Base-by-base conservation (phyloP, 2,113 vertebrate species). In the Oncorhynchus keta region DNA sequence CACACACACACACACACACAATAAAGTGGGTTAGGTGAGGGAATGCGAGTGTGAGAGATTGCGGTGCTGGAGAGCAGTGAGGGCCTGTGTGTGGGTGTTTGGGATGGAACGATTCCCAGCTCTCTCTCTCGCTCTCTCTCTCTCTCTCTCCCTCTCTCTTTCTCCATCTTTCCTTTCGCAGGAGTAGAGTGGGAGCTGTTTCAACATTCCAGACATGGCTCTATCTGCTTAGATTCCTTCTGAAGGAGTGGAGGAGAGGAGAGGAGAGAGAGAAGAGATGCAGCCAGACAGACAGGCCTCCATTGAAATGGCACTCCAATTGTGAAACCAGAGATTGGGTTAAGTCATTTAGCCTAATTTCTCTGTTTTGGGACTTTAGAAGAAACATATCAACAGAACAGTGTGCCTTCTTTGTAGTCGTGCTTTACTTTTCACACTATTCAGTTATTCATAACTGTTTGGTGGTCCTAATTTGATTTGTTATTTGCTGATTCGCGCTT, bases 51-150 rank as follows among this genome's bases (percentile, higher is more conserved):
- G 59, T 16, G 51, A 72, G 30, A 68, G 67, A 76, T 72, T 70
- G 74, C 74, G 73, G 79, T 20, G n/a, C 18, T 22, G 5, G 59
- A 83, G 82, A 85, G 79, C 82, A 80, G 77, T 76, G 81, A 79
- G 51, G 51, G 51, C 51, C 51, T 55, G 77, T 32, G 81, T 79
- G 83, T 80, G 81, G 82, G 86, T 67, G 84, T 83, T 78, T 81
- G 9, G 79, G 73, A 76, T 82, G 72, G 57, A 84, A 81, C 2
- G 5, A 61, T 70, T 82, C 39, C 75, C 65, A 59, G 79, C 65
- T 70, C 70, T 57, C 65, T 57, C 79, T 73, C 68, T 48, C 64
- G n/a, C n/a, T 12, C 11, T 24, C 61, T 20, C 71, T 30, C 0
- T 18, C 49, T 75, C 22, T 64, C 20, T 80, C 39, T 72, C 64